These are phyloP conservation scores for Phacellophora camtschatica DNA, from an alignment of 30 jellyfish, hydroid and myxozoan species.

Conservation along the genomic window DNA sequence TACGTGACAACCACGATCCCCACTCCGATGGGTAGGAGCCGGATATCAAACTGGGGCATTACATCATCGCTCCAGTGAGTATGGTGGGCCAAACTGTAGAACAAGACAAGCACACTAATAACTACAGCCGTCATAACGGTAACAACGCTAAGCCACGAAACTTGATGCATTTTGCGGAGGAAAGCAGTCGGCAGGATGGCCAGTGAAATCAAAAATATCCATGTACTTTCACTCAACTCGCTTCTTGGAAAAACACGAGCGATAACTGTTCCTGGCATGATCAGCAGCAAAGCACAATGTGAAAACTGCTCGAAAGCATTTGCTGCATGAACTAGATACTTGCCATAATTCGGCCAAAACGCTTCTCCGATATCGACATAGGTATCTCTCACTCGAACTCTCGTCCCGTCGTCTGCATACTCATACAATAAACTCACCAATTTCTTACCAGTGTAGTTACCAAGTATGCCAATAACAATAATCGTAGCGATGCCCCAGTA, in stretches of 20 bases:
- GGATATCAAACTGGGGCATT: constrained; percentile 88
- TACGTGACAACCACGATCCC: constrained; percentile 92
- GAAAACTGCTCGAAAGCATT: constrained; percentile 89
- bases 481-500: constrained; percentile 84
- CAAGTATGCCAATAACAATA: constrained; percentile 75
- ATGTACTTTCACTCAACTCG: constrained; percentile 83
- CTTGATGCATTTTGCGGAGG: constrained; percentile 90
- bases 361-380: constrained; percentile 96
- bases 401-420: constrained; percentile 87
- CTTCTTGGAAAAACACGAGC: constrained; percentile 90
- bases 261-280: constrained; percentile 95
- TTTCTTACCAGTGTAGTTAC: constrained; percentile 87
- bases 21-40: constrained; percentile 82
- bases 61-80: constrained; percentile 93
- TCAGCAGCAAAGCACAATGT: constrained; percentile 86
- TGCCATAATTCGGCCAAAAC: constrained; percentile 78
- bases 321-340: constrained; percentile 76
- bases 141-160: constrained; percentile 82
- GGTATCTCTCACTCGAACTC: constrained; percentile 93
- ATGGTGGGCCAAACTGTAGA: constrained; percentile 93
- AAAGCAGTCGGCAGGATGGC: constrained; percentile 82
- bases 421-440: constrained; percentile 79
- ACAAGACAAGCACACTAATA: constrained; percentile 71
- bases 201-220: constrained; percentile 85
- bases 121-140: constrained; percentile 87